Base-by-base conservation (phyloP, 2,797 vertebrate species). In the Florisuga fusca region DNA sequence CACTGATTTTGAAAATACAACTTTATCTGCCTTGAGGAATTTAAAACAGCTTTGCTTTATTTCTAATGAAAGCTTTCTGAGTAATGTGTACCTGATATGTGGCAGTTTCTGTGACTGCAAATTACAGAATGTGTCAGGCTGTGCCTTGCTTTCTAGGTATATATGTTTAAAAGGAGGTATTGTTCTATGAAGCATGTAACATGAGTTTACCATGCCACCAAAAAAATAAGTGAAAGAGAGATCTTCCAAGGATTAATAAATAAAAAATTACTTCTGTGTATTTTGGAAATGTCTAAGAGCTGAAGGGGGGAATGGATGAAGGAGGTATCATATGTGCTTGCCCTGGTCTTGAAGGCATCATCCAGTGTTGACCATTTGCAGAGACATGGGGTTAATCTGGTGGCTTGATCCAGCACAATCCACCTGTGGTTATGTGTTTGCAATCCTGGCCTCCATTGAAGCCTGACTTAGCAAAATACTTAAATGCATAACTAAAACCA, bases 361-460 rank as follows among this genome's bases (percentile, higher is more conserved):
- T 20, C 12, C 9, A 31, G 5, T 25, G n/a, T 16, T 31, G 48
- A 34, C 41, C 36, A 3, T 64, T 90, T 66, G 71, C 27, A 64
- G 68, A 54, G 45, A 53, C 7, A 41, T 0, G 1, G 8, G 67
- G 20, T 48, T 87, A 19, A 50, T 66, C 71, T 74, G 34, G 38
- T 82, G 76, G 45, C 29, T 83, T 46, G 53, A 23, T 85, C 78
- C 72, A 54, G 72, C 33, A 31, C 33, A 68, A 20, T 34, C n/a
- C 27, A 61, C 50, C 55, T 66, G 36, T 64, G 87, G 36, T 64
- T 89, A 21, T 11, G n/a, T 75, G 43, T 86, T 88, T 90, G 64
- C 88, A 91, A 91, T 94, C 89, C 89, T 94, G 62, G 38, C 63
- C 38, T 91, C 66, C 81, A 81, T 1, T 89, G 91, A 88, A 85